Conservation (phyloP, 2,888 invertebrate species). For the Lordiphosa fenestrarum region DNA sequence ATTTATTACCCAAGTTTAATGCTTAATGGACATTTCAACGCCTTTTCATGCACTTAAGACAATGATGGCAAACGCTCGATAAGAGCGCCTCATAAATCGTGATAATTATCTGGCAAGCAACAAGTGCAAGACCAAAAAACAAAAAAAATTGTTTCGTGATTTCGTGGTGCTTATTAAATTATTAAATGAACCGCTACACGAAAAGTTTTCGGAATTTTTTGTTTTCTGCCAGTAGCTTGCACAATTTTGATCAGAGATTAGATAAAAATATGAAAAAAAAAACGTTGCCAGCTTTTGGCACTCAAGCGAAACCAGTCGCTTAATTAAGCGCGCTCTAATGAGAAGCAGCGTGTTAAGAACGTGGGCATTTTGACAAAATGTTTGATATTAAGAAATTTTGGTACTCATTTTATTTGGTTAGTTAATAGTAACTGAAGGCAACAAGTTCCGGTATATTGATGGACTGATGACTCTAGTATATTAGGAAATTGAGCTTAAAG, state of each 20-base stretch:
- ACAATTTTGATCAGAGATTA: conserved; percentile 67
- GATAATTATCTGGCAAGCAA: conserved; percentile 58
- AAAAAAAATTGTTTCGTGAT: conserved; percentile 47
- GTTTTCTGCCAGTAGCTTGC: conserved; percentile 46
- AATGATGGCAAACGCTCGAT: conserved; percentile 54
- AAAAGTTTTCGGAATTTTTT: conserved; percentile 17
- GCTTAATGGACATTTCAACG: conserved; percentile 51
- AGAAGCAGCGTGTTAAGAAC: neutral
- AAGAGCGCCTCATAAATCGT: conserved; percentile 66
- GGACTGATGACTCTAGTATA: too few relatives aligned
- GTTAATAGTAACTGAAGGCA: too few relatives aligned
- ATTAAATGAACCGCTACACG: conserved; percentile 65
- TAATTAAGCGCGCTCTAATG: conserved; percentile 46
- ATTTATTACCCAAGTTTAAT: conserved; percentile 18
- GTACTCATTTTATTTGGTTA: too few relatives aligned
- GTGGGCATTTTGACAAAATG: conserved; percentile 11
- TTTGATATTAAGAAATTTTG: neutral
- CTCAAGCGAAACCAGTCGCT: conserved; percentile 48
- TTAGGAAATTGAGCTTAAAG: too few relatives aligned
- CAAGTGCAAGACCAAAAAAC: conserved; percentile 31
- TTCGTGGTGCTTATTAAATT: conserved; percentile 70
- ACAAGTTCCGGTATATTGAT: too few relatives aligned
- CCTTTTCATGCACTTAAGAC: conserved; percentile 47
- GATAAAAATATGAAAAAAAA: conserved; percentile 36
- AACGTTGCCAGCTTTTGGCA: conserved; percentile 30